phyloP scores from a whole-genome alignment of 2,888 invertebrate genomes.

The Cataglyphis livida region DNA sequence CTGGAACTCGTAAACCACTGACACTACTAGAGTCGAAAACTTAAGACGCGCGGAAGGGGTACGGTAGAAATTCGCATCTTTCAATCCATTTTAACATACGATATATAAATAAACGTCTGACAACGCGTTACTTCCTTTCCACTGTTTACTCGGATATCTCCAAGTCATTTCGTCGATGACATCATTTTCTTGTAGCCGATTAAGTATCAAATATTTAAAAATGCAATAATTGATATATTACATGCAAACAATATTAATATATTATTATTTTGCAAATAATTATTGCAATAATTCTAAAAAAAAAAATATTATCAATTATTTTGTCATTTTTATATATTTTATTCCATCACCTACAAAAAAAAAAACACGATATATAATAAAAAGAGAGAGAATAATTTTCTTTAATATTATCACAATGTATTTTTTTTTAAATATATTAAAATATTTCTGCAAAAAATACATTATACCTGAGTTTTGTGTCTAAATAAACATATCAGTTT shows the following conservation, averaged over 20 bases:
- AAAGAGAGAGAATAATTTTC: neutral
- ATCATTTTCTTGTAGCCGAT: neutral
- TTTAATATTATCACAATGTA: neutral
- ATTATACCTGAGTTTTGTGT: neutral
- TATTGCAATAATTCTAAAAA: neutral
- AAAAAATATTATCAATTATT: neutral
- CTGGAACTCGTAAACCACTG: slow-evolving; percentile 78
- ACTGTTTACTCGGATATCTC: neutral
- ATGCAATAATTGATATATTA: no score
- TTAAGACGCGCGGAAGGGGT: slow-evolving; percentile 38
- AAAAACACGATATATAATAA: no score
- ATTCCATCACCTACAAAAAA: neutral
- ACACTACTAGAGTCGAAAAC: slow-evolving; percentile 62
- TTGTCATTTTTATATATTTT: neutral
- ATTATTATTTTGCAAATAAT: neutral
- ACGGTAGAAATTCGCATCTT: slow-evolving; percentile 44
- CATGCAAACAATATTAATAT: no score
- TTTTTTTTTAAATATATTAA: neutral
- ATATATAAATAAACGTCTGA: slow-evolving; percentile 22
- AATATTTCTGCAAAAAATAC: neutral
- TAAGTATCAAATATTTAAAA: neutral
- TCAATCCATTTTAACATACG: slow-evolving; percentile 59
- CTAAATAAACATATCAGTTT: neutral
- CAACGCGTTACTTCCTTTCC: slow-evolving; percentile 3
- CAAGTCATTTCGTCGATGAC: neutral